Conservation (phyloP, 2,888 invertebrate genomes). For the Adineta ricciae region DNA sequence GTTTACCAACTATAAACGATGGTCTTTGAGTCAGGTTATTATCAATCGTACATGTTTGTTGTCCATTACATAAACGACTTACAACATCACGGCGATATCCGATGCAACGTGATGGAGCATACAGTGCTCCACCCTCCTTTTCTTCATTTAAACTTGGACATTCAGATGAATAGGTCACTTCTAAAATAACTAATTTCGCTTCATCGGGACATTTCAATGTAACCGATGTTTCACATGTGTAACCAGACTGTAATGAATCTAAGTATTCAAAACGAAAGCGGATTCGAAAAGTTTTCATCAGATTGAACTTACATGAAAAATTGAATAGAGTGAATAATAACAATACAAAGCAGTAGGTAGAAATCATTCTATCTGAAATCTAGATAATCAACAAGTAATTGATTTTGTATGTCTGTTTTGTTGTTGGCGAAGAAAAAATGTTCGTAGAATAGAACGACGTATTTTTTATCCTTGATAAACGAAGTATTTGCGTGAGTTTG, state of each 20-base stretch:
- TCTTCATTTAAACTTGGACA: neutral
- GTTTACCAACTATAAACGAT: neutral
- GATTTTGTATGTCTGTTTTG: neutral
- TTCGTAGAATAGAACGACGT: too few relatives aligned
- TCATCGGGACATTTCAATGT: neutral
- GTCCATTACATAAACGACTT: neutral
- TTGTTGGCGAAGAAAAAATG: too few relatives aligned
- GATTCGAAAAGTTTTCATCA: neutral
- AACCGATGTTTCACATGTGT: conserved; percentile 2
- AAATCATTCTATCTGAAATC: neutral
- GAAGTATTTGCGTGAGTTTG: too few relatives aligned
- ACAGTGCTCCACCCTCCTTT: neutral
- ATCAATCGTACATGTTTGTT: neutral
- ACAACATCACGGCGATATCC: neutral
- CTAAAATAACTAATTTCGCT: neutral
- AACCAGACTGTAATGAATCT: neutral
- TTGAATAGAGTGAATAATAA: neutral
- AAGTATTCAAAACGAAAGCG: neutral
- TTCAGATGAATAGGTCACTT: conserved; percentile 3
- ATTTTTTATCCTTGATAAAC: too few relatives aligned
- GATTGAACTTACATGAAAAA: neutral
- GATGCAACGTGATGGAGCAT: neutral
- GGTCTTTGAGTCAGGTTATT: neutral
- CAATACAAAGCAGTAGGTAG: neutral
- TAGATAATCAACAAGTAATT: neutral